phyloP scores from a whole-genome alignment of 2,888 invertebrate species.

The Leptopterna dolabrata region DNA sequence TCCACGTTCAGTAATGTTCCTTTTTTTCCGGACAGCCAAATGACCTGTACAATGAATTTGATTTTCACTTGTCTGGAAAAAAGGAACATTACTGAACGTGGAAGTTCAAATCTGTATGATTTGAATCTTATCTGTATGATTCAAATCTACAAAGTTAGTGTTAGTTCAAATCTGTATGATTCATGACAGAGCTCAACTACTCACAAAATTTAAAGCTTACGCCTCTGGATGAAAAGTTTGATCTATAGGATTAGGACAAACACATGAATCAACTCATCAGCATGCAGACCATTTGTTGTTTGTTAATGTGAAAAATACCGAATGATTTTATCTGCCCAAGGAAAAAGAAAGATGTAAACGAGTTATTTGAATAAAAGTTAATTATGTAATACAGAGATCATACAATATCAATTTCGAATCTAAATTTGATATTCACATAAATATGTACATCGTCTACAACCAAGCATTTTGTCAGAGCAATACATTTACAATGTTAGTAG shows the following conservation, averaged over 20 bases:
- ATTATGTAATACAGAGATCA: slow-evolving; percentile 32
- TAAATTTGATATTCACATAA: slow-evolving; percentile 32
- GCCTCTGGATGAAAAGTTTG: background rate
- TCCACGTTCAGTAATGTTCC: too few relatives aligned
- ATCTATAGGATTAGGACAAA: background rate
- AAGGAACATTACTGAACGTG: too few relatives aligned
- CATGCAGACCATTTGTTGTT: background rate
- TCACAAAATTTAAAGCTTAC: background rate
- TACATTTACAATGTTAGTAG: slow-evolving; percentile 37
- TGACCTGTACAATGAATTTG: too few relatives aligned
- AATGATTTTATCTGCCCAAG: background rate
- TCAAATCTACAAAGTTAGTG: too few relatives aligned
- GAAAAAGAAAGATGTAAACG: background rate
- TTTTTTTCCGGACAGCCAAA: too few relatives aligned
- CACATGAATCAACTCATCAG: background rate
- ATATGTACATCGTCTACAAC: slow-evolving; percentile 48
- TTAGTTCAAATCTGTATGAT: too few relatives aligned
- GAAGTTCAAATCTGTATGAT: too few relatives aligned
- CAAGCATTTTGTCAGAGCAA: slow-evolving; percentile 46
- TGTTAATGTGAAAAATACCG: too few relatives aligned
- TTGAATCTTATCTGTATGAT: too few relatives aligned
- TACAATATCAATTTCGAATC: slow-evolving; percentile 36
- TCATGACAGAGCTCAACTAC: background rate
- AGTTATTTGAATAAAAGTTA: slow-evolving; percentile 1
- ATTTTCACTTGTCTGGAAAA: too few relatives aligned